Conservation (phyloP, 2,113 vertebrate species). For the Oxyruncus cristatus region DNA sequence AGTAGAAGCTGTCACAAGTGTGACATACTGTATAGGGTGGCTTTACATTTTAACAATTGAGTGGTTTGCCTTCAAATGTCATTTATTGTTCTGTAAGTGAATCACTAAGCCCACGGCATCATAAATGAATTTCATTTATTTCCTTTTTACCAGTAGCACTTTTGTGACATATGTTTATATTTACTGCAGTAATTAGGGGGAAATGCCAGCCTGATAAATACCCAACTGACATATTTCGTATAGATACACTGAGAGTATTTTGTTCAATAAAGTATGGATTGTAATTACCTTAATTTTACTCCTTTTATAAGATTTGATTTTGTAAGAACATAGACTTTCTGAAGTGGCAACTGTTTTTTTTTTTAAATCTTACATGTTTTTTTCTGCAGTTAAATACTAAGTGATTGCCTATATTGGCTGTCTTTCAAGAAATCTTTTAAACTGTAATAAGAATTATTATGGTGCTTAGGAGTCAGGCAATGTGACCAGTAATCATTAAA, state of each 20-base stretch:
- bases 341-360: neutral
- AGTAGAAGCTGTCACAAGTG: neutral
- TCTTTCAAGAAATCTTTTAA: neutral
- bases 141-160: neutral
- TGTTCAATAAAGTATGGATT: neutral
- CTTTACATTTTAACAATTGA: neutral
- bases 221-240: neutral
- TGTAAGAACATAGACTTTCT: neutral
- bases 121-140: neutral
- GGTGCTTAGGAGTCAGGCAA: neutral
- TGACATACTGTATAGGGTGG: neutral
- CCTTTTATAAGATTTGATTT: neutral
- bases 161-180: neutral
- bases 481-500: neutral
- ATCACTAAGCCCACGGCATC: fast-evolving
- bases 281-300: neutral
- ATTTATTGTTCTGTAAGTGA: neutral
- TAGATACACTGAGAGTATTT: neutral
- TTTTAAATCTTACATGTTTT: neutral
- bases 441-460: neutral
- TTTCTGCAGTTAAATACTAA: neutral
- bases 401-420: neutral
- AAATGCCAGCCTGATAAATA: neutral
- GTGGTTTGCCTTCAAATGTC: neutral
- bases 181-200: neutral